Conservation (phyloP, 2,797 vertebrate species). For the Mycteria americana region DNA sequence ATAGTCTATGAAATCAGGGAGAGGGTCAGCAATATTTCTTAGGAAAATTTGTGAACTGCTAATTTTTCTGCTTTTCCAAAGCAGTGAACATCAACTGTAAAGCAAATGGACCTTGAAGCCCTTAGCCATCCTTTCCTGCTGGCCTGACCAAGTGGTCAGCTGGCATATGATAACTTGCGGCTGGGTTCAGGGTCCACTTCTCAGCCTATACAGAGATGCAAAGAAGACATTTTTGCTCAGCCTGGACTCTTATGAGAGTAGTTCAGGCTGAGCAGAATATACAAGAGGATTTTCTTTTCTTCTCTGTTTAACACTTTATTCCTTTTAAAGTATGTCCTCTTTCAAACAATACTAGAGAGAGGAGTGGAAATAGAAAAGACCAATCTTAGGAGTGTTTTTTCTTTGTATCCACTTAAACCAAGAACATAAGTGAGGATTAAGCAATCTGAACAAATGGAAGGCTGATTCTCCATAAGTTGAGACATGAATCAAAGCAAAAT, state of each 20-base stretch:
- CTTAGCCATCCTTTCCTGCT: neutral
- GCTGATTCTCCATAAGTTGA: constrained; percentile 33
- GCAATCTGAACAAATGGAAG: constrained; percentile 49
- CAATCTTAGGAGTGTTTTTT: neutral
- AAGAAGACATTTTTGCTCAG: neutral
- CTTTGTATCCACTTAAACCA: constrained; percentile 28
- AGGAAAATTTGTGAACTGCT: neutral
- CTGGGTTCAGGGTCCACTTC: neutral
- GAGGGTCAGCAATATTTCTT: neutral
- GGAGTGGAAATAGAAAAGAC: neutral
- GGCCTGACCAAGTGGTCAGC: neutral
- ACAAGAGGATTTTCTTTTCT: neutral
- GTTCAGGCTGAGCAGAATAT: neutral
- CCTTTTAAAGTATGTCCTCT: neutral
- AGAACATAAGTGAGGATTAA: constrained; percentile 65
- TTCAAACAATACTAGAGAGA: neutral
- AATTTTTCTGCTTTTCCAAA: neutral
- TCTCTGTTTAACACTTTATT: neutral
- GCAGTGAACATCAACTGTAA: neutral
- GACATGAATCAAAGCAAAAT: constrained; percentile 47
- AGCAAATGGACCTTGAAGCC: neutral
- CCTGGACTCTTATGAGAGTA: neutral
- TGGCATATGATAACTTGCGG: neutral
- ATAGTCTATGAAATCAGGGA: neutral
- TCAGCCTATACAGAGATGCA: neutral